Base-by-base conservation (phyloP, 35 echinoderm and acorn worm genomes). In the Apostichopus parvimensis region DNA sequence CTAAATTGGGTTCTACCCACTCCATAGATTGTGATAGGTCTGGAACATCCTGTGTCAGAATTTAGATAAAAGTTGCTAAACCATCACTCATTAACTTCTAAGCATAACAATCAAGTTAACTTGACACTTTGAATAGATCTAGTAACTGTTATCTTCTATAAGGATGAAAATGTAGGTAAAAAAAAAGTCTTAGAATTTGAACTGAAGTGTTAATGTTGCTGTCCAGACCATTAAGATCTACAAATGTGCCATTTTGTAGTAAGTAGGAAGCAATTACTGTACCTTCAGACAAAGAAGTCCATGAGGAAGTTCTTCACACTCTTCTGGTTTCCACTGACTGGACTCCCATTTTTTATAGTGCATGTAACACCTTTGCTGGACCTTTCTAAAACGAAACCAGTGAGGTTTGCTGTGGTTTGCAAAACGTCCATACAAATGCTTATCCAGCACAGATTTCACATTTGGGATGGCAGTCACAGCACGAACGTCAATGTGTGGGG, bases 331-430 rank as follows among this genome's bases (percentile, higher is more conserved):
- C 87, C 87, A 90, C 15, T 21, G 25, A 9, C 52, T 34, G 10
- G 24, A 23, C n/a, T 77, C 52, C 87, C 66, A 90, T 60, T 90
- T 90, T 10, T 77, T 90, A 23, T 90, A 90, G 26, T 90, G 72
- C 87, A 90, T 90, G 52, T 77, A 77, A 34, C 18, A 73, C 17
- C 26, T 90, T 52, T 66, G 61, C 10, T 90, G 14, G 1, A 22
- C 22, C 9, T 73, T 90, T 15, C 73, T 90, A 65, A 90, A 90
- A n/a, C 64, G 87, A 77, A 90, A 90, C 66, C 87, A 76, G 66
- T 90, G 87, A 54, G 87, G 71, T 60, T 77, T 90, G 87, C 66
- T 76, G 34, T 90, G 87, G 70, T 77, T 77, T 12, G 11, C 45
- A 53, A 90, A 90, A 14, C 17, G 24, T 28, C 87, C 87, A 17